phyloP scores from a whole-genome alignment of 2,113 vertebrate genomes.

The Brachyhypopomus gauderio region DNA sequence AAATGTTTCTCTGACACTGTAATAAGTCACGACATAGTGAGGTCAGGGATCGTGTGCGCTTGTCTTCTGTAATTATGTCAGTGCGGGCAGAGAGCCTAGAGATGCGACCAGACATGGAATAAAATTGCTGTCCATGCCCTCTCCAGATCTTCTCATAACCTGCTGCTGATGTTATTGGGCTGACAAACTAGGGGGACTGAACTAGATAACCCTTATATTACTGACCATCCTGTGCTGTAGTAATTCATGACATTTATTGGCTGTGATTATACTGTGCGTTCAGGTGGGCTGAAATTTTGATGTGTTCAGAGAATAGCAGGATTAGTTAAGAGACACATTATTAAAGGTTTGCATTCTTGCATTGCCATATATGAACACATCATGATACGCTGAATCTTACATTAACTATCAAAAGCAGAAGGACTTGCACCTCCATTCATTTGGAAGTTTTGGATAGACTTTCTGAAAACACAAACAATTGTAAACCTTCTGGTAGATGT shows the following conservation, averaged over 20 bases:
- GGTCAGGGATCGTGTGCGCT: slow-evolving; percentile 51
- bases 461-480: not conserved
- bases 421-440: not conserved
- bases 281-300: slow-evolving; percentile 23
- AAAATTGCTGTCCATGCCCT: slow-evolving; percentile 57
- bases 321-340: not conserved
- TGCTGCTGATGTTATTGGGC: slow-evolving; percentile 64
- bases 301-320: slow-evolving; percentile 10
- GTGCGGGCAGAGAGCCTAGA: slow-evolving; percentile 64
- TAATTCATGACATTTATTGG: slow-evolving; percentile 51
- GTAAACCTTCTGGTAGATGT: not conserved
- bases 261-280: slow-evolving; percentile 63
- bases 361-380: not conserved
- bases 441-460: not conserved
- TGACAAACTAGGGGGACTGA: slow-evolving; percentile 54
- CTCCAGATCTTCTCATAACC: slow-evolving; percentile 64
- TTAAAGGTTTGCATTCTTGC: not conserved
- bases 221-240: slow-evolving; percentile 51
- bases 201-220: slow-evolving; percentile 56
- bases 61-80: slow-evolving; percentile 71
- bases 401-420: not conserved
- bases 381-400: not conserved
- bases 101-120: slow-evolving; percentile 62
- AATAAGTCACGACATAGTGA: slow-evolving; percentile 33
- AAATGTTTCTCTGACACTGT: slow-evolving; percentile 23